Evolutionary conservation across 1,140 invertebrate genomes (phyloP), one percentile per base, ranked within the genome.

Genomic region (Panagrolaimus sp.): DNA sequence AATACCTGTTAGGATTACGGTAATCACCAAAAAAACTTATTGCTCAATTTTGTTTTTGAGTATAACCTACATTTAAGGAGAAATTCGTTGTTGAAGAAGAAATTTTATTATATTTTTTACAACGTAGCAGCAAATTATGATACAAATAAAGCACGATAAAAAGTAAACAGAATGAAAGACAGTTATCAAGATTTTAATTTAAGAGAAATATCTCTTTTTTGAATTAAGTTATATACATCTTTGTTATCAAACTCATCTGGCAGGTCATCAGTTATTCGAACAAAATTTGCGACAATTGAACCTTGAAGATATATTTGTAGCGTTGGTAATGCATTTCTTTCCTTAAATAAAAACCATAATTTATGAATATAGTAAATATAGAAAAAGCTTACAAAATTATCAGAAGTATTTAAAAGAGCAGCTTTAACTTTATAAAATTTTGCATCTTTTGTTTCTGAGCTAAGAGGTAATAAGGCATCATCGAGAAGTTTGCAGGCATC

Each of bases 241-340:
- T 88, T 88, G 7, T 90, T 87, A 84, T 88, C 92, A 85, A 96
- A 96, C 78, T 96, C 92, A 83, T 90, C 88, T 3, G 92, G 92
- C 44, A 97, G 85, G 75, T 92, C 90, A 80, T 93, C 89, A 13
- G 89, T 89, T 14, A 98, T 78, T 38, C 89, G 86, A 11, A 97
- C 88, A 87, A 96, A 96, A 85, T 96, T 97, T 9, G 92, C 92
- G 79, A 98, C 89, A 9, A 97, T 85, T 78, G 92, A 89, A 9
- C 91, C 91, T 65, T 87, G 88, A 86, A 93, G 94, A 81, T 98
- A 98, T 0, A 92, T 88, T 27, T 97, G 84, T 51, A 98, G 83
- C 14, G 94, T 93, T 44, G 95, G 95, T 1, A 96, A 88, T 16
- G 93, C 95, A 74, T 89, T 89, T 42, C 88, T 85, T 80, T 91